Base-by-base conservation (phyloP, 2,797 vertebrate genomes). In the Nannoperca australis region DNA sequence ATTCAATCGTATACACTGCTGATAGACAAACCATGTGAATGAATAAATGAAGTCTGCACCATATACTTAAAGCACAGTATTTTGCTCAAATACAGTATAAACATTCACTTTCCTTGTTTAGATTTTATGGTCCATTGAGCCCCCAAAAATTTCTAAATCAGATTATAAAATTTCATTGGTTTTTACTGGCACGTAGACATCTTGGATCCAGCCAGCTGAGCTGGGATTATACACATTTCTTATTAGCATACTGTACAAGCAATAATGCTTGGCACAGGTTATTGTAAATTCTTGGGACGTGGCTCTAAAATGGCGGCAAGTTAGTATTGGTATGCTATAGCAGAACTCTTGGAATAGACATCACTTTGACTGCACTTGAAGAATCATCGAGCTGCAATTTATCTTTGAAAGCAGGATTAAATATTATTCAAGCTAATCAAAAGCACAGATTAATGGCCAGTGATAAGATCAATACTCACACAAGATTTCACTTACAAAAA, bases 221-320 rank as follows among this genome's bases (percentile, higher is more conserved):
- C 50, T 51, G 13, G 60, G 51, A 67, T 85, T 74, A 79, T 59
- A 56, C 30, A 53, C 20, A 32, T 36, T 58, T 75, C 32, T 71
- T 60, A 30, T 60, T 45, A 47, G 24, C 60, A 65, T 36, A 55
- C 20, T 70, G 18, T 20, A 69, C 55, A 51, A 54, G 27, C 40
- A 40, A 9, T 27, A 24, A 47, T 50, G 36, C 32, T 20, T 51
- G 40, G 17, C n/a, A 1, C 18, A 47, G 44, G 45, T 44, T 2
- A 61, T 10, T 42, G 4, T 20, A 58, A 4, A 27, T 20, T 79
- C 15, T 12, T 77, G 24, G 44, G 50, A 58, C 12, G 42, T 66
- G 2, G 13, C 42, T 30, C 7, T 58, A 4, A 56, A 42, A 61
- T 47, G 6, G 34, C 30, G 59, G 7, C 0, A 42, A n/a, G 15